Evolutionary conservation across 2,888 invertebrate genomes (phyloP).

Genomic region (Cecidostiba fungosa): DNA sequence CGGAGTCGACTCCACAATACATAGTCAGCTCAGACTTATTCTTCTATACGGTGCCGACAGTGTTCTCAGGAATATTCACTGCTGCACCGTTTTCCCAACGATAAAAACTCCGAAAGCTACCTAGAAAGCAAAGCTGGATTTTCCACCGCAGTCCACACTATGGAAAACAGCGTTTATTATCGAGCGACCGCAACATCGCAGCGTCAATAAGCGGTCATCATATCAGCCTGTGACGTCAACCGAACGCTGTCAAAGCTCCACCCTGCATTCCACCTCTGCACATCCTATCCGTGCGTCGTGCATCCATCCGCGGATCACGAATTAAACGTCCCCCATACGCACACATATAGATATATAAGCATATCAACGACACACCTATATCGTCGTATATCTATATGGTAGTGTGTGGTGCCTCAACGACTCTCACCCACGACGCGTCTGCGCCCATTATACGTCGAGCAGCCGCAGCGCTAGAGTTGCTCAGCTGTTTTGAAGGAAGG

Average conservation of each 20-base stretch:
- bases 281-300: background rate
- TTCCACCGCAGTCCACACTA: no score
- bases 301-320: background rate
- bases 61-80: background rate
- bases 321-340: background rate
- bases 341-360: no score
- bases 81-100: background rate
- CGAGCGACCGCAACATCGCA: no score
- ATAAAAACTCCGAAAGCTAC: background rate
- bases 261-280: no score
- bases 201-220: no score
- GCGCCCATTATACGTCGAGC: background rate
- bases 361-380: background rate
- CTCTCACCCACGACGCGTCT: background rate
- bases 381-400: background rate
- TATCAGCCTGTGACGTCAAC: background rate
- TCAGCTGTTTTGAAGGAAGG: constrained; percentile 61
- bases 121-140: background rate
- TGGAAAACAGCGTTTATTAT: no score
- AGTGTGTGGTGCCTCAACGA: no score
- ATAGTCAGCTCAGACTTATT: no score
- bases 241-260: background rate
- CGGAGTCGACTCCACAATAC: no score
- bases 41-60: no score
- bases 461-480: constrained; percentile 42